A percentile compares a stretch with the other conserved stretches of the same genome.
Evolutionary conservation across 64 coral and sea anemone species (phyloP).

Genomic region (Stichodactyla helianthus): DNA sequence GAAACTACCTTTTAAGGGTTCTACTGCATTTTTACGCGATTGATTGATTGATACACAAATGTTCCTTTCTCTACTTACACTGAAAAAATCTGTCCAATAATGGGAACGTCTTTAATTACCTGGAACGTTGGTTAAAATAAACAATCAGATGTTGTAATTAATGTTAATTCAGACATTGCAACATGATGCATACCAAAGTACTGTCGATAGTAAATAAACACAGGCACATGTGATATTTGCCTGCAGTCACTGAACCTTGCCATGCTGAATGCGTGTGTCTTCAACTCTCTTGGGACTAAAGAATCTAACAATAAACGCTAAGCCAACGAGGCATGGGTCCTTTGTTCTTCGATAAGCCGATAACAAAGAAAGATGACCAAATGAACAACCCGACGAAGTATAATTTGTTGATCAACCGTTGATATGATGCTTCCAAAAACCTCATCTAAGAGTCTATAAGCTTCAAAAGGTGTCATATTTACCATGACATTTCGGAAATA

Average conservation of each 20-base stretch:
- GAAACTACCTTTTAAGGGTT: no score
- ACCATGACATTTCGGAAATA: background rate
- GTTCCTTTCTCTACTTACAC: no score
- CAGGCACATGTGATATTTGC: background rate
- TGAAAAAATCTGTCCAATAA: no score
- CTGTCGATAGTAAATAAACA: background rate
- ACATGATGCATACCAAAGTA: no score
- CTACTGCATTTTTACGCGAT: no score
- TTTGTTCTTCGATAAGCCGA: background rate
- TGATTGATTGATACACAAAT: no score
- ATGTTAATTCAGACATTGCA: no score
- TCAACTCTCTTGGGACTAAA: constrained; percentile 10
- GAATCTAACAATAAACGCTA: background rate
- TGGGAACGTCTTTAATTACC: no score
- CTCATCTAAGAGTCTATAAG: background rate
- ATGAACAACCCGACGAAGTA: background rate
- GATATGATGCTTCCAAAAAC: no score
- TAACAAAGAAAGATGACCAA: background rate
- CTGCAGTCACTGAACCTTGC: background rate
- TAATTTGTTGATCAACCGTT: no score
- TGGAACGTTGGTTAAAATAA: no score
- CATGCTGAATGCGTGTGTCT: background rate
- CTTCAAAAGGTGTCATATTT: background rate
- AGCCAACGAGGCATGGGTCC: background rate
- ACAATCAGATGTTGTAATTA: no score